Evolutionary conservation across 2,797 vertebrate species (phyloP).

Genomic region (Lates japonicus): DNA sequence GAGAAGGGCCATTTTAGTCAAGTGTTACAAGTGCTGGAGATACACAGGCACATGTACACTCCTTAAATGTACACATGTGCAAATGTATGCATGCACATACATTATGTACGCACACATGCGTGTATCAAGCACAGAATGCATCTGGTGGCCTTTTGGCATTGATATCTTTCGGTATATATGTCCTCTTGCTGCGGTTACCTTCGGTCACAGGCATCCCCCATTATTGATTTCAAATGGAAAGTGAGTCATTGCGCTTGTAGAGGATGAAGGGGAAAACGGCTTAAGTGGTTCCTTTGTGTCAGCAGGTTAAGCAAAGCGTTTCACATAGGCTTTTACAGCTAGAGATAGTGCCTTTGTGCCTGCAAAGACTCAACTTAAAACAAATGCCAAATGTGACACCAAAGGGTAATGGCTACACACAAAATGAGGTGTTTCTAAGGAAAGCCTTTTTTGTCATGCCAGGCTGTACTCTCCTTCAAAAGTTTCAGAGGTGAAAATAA

Average conservation of each 20-base stretch:
- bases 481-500: slow-evolving; percentile 67
- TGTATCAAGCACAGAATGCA: slow-evolving; percentile 18
- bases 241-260: slow-evolving; percentile 75
- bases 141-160: slow-evolving; percentile 46
- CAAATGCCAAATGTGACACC: slow-evolving; percentile 82
- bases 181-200: slow-evolving; percentile 62
- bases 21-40: slow-evolving; percentile 15
- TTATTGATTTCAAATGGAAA: slow-evolving; percentile 84
- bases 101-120: neutral
- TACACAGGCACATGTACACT: neutral
- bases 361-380: slow-evolving; percentile 80
- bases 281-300: slow-evolving; percentile 84
- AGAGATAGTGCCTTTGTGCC: slow-evolving; percentile 79
- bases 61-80: neutral
- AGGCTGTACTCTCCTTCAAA: slow-evolving; percentile 65
- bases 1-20: slow-evolving; percentile 17
- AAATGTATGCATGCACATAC: slow-evolving; percentile 3
- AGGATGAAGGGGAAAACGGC: slow-evolving; percentile 77
- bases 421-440: slow-evolving; percentile 63
- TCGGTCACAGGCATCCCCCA: slow-evolving; percentile 61
- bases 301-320: slow-evolving; percentile 83
- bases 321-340: slow-evolving; percentile 79
- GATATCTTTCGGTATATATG: slow-evolving; percentile 53
- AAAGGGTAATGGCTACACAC: slow-evolving; percentile 77
- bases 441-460: slow-evolving; percentile 65